These are phyloP conservation scores for Rhincodon typus DNA, from an alignment of 2,797 vertebrate genomes.

Conservation along the genomic window DNA sequence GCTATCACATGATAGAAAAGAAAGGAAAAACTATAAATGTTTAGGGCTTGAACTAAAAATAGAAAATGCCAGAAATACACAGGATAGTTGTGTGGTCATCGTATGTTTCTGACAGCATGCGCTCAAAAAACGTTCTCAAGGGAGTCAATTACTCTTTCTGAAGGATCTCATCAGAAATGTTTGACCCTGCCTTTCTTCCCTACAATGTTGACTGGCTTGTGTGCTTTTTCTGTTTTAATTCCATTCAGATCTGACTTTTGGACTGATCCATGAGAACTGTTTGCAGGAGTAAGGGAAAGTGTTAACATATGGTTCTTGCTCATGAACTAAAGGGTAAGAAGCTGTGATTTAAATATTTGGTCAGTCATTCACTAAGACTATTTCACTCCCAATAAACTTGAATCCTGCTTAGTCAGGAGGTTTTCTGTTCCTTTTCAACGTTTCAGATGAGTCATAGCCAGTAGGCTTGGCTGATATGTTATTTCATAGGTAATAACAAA, in stretches of 20 bases:
- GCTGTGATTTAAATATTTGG: background rate
- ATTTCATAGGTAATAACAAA: background rate
- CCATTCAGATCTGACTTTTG: background rate
- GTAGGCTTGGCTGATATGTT: background rate
- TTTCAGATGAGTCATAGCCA: background rate
- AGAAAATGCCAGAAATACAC: background rate
- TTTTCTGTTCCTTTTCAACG: background rate
- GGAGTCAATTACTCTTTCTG: background rate
- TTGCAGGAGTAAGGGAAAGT: background rate
- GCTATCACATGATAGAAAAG: too few relatives aligned
- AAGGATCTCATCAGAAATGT: background rate
- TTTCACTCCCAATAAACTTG: background rate
- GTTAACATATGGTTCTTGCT: background rate
- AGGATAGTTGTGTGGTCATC: background rate
- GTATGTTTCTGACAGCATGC: background rate
- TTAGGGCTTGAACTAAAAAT: background rate
- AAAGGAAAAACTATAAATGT: too few relatives aligned
- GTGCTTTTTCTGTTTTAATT: background rate
- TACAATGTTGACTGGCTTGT: background rate
- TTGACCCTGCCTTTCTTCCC: background rate
- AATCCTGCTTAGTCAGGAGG: background rate
- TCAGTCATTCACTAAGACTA: background rate
- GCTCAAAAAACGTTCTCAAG: background rate
- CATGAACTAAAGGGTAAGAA: background rate
- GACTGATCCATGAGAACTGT: background rate